Conservation (phyloP, 2,888 invertebrate genomes). For the Meiosimyza decipiens region DNA sequence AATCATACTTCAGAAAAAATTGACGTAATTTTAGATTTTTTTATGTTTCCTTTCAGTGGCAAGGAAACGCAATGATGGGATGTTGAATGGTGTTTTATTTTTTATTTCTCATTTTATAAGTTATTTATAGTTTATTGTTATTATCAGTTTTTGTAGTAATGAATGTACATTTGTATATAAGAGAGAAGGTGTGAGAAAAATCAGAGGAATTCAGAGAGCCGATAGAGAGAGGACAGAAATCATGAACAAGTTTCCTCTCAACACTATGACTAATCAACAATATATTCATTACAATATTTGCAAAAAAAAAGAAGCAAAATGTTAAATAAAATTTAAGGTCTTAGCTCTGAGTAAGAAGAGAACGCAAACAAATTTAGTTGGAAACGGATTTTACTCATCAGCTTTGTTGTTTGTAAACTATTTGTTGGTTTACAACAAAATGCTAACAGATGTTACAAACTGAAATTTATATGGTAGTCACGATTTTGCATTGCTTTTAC, state of each 20-base stretch:
- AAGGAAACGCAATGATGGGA: not conserved
- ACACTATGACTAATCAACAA: slow-evolving; percentile 8
- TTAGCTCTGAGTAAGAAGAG: slow-evolving; percentile 8
- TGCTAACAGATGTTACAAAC: no score
- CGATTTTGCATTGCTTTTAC: no score
- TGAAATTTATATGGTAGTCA: no score
- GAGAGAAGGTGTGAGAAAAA: not conserved
- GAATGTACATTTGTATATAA: not conserved
- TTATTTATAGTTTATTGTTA: not conserved
- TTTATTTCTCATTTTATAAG: not conserved
- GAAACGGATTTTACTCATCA: slow-evolving; percentile 33
- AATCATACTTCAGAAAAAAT: not conserved
- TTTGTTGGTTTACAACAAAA: no score
- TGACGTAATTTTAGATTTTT: slow-evolving; percentile 5
- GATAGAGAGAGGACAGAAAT: not conserved
- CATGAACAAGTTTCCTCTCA: not conserved
- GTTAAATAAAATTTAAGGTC: not conserved
- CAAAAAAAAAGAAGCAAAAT: not conserved
- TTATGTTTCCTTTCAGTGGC: not conserved
- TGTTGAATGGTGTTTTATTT: not conserved
- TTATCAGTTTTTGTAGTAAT: slow-evolving; percentile 6
- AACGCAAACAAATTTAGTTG: slow-evolving; percentile 22
- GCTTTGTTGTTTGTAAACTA: not conserved
- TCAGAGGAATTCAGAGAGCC: not conserved
- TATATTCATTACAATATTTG: not conserved